Evolutionary conservation across 2,888 invertebrate species (phyloP).

Genomic region (Polia nebulosa): DNA sequence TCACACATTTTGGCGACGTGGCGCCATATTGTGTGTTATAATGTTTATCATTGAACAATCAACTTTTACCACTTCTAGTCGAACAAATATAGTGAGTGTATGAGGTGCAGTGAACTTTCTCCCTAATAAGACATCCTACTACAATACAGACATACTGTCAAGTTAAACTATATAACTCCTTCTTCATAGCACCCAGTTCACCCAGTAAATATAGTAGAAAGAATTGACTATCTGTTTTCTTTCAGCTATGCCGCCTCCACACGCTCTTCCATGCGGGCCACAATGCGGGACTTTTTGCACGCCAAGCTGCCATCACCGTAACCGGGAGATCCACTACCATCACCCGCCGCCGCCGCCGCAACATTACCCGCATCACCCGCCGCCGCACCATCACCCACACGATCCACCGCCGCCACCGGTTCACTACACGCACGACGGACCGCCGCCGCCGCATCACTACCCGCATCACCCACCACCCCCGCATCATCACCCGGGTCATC

Average conservation of each 20-base stretch:
- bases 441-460: slow-evolving; percentile 60
- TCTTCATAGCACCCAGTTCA: neutral
- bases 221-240: slow-evolving; percentile 36
- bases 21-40: neutral
- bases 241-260: slow-evolving; percentile 82
- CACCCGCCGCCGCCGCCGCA: slow-evolving; percentile 48
- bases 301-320: slow-evolving; percentile 77
- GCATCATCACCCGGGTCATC: slow-evolving; percentile 38
- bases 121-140: neutral
- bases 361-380: slow-evolving; percentile 22
- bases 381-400: slow-evolving; percentile 33
- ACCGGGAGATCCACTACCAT: slow-evolving; percentile 42
- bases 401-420: slow-evolving; percentile 53
- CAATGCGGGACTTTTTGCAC: slow-evolving; percentile 79
- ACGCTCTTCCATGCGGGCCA: slow-evolving; percentile 80
- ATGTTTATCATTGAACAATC: neutral
- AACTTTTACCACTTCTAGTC: neutral
- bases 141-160: neutral
- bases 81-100: neutral
- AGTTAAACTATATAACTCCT: neutral
- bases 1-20: neutral
- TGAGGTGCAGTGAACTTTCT: no score
- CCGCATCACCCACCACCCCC: slow-evolving; percentile 50
- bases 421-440: slow-evolving; percentile 53
- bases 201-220: neutral